Percentiles rank a stretch among this genome's conserved stretches.
These are phyloP conservation scores for Montipora capricornis DNA, from an alignment of 64 coral and sea anemone species.

Conservation along the genomic window DNA sequence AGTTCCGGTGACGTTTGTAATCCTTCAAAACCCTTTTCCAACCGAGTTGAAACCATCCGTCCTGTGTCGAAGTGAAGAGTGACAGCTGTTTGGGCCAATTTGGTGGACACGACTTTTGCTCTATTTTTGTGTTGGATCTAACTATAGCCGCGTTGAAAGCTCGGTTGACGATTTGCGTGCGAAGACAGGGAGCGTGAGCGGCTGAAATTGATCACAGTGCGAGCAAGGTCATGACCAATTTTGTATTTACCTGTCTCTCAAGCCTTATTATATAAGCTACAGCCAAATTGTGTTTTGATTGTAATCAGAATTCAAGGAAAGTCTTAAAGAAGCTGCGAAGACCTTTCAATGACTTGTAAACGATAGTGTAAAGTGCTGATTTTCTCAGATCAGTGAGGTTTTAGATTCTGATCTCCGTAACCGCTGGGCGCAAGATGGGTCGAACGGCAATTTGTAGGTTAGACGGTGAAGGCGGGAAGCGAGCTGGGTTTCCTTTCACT, in stretches of 20 bases:
- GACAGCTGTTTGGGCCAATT: neutral
- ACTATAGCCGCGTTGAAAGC: constrained; percentile 32
- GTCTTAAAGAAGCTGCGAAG: neutral
- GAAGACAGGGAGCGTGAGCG: neutral
- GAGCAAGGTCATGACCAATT: constrained; percentile 19
- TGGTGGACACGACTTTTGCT: neutral
- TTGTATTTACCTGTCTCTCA: neutral
- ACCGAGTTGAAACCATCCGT: neutral
- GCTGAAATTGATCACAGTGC: neutral
- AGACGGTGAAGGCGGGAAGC: neutral
- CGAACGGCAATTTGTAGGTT: neutral
- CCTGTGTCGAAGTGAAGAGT: neutral
- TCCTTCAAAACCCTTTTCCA: neutral
- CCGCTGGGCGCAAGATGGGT: neutral
- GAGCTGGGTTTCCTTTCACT: neutral
- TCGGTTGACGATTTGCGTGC: constrained; percentile 26
- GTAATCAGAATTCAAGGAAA: constrained; percentile 7
- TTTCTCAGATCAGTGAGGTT: neutral
- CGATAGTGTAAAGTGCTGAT: neutral
- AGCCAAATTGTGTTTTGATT: constrained; percentile 29
- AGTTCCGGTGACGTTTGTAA: neutral
- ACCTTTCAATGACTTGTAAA: neutral
- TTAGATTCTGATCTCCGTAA: neutral
- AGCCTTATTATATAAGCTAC: neutral
- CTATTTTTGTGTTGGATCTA: constrained; percentile 14